Evolutionary conservation across 2,797 vertebrate genomes (phyloP), one percentile per base, ranked within the genome.

Genomic region (Microchirus variegatus): DNA sequence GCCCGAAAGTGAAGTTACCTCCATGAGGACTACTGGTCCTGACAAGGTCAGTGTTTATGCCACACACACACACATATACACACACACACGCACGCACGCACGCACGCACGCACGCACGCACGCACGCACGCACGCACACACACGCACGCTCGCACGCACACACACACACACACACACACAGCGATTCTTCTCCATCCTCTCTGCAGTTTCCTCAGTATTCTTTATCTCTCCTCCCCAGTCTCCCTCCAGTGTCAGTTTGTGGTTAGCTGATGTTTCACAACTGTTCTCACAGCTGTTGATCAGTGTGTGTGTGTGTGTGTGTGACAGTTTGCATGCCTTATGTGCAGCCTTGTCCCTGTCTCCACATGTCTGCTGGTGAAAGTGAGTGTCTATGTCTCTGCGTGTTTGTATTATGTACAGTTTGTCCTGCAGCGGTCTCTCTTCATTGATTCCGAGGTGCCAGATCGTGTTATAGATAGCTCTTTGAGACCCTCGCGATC

Each of bases 181-280:
- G 43, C 48, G 44, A 60, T 78, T 71, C 67, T 65, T 73, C 62
- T 67, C 67, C 36, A 60, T 73, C 73, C 66, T 71, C 71, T 80
- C 46, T 48, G 42, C 77, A 75, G 69, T 75, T 85, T 84, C 67
- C 75, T 80, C 59, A 40, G 56, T 70, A 48, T 78, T 80, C 74
- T 84, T 87, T 88, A 90, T 88, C 86, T 88, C 75, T 56, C 59
- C 62, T 64, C 71, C 73, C 57, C 86, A 86, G 65, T 87, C 73
- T 81, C 50, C 50, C 67, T 59, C 31, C 50, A 46, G 58, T 88
- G 86, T 84, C 87, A 83, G 87, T 86, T 89, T 87, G 87, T 79
- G 82, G 86, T 89, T 53, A 45, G 76, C 71, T 80, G 80, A 80
- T 80, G 75, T 89, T 85, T 85, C 82, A 68, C 80, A 86, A 88